Evolutionary conservation across 2,888 invertebrate species (phyloP).

Genomic region (Hypomecis atomaria): DNA sequence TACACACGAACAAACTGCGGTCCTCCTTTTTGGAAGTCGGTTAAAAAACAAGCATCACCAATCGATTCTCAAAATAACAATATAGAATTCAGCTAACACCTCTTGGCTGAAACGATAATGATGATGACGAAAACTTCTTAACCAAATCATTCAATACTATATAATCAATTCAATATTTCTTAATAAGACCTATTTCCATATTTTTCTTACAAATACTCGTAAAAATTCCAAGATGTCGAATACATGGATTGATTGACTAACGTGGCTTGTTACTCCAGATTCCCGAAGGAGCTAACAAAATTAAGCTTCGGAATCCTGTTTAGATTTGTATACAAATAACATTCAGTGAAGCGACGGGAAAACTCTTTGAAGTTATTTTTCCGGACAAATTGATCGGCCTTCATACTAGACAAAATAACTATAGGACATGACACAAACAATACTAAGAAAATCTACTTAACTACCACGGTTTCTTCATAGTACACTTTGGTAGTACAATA

Average conservation of each 20-base stretch:
- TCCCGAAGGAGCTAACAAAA: slow-evolving; percentile 9
- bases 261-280: slow-evolving; percentile 1
- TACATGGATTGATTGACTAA: slow-evolving; percentile 6
- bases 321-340: slow-evolving; percentile 18
- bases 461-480: no score
- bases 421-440: background rate
- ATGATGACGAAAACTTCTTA: no score
- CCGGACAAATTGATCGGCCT: slow-evolving; percentile 18
- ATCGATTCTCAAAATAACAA: no score
- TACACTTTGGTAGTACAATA: no score
- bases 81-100: no score
- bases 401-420: background rate
- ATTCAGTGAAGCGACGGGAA: slow-evolving; percentile 13
- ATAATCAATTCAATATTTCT: no score
- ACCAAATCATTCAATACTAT: no score
- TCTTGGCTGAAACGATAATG: no score
- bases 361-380: slow-evolving; percentile 18
- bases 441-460: no score
- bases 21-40: no score
- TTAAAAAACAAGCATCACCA: no score
- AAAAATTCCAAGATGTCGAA: slow-evolving; percentile 3
- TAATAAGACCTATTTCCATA: background rate
- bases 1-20: no score
- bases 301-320: slow-evolving; percentile 9
- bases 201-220: background rate